Evolutionary conservation across 1,140 invertebrate species (phyloP), one percentile per base, ranked within the genome.

Genomic region (Triops cancriformis): DNA sequence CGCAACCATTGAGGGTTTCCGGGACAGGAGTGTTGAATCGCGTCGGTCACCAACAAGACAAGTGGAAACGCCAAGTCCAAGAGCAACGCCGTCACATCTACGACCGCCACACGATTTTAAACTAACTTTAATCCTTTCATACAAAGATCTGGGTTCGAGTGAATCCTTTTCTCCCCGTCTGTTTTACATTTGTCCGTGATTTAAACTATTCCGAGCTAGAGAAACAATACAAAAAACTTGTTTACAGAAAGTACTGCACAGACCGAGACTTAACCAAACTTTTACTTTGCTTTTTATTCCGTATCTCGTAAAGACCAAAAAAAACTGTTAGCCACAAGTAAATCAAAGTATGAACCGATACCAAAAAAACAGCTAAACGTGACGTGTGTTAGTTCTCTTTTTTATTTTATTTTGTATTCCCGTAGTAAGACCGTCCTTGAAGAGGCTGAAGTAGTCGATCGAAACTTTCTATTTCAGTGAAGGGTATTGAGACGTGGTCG

Each of bases 1-100:
- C 81, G 79, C 81, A 82, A 81, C 74, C 80, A 27, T 27, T 82
- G 72, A 78, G 81, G 14, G 80, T 81, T 37, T 79, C 77, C 18
- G 79, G 79, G 1, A 73, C 75, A 76, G 94, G 94, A 86, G 94
- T 98, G 27, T 87, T 99, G 1, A 97, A 98, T 85, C 88, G 95
- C 74, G 95, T 99, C 31, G 94, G 95, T 1, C 94, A 96, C 82
- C 94, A 98, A 83, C 96, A 98, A 86, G 94, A 96, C 83, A 97
- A 96, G 84, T 99, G 97, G 97, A 98, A 98, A 84, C 88, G 91
- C 37, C 95, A 98, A 86, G 97, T 99, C 0, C 91, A 95, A 80
- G 97, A 99, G 83, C 98, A 99, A 84, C 87, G 98, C 76, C 89
- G 92, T 81, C 97, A 98, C 85, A 98, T 99, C 83, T 98, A 98